Percentiles rank a stretch among this genome's conserved stretches.
These are phyloP conservation scores for Nysson spinosus DNA, from an alignment of 2,888 invertebrate species.

Conservation along the genomic window DNA sequence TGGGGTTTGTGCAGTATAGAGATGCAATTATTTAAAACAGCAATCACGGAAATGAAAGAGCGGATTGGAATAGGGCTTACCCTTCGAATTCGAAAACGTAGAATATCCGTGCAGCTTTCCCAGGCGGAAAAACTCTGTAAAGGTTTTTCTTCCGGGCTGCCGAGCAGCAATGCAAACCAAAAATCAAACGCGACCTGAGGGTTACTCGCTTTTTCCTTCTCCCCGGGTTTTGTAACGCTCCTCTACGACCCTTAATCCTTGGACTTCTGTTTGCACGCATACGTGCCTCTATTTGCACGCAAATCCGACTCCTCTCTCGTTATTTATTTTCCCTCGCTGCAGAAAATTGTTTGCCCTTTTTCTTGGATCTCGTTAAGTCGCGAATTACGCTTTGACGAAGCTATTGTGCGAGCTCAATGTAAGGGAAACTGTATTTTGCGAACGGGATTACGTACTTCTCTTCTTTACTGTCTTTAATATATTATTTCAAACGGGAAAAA, in stretches of 20 bases:
- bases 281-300: constrained; percentile 15
- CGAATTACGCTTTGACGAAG: constrained; percentile 18
- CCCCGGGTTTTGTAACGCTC: background rate
- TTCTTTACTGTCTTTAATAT: constrained; percentile 19
- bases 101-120: constrained; percentile 65
- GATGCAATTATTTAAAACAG: constrained; percentile 74
- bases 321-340: constrained; percentile 21
- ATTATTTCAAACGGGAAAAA: too few species aligned
- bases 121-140: constrained; percentile 74
- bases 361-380: constrained; percentile 14
- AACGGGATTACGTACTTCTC: constrained; percentile 31
- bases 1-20: constrained; percentile 28
- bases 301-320: constrained; percentile 9
- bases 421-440: constrained; percentile 36
- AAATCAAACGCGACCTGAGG: constrained; percentile 69
- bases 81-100: constrained; percentile 30
- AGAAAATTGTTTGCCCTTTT: constrained; percentile 41
- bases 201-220: constrained; percentile 8
- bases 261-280: background rate
- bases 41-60: constrained; percentile 75
- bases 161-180: constrained; percentile 71
- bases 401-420: constrained; percentile 38
- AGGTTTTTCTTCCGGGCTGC: constrained; percentile 69
- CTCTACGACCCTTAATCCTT: too few species aligned
- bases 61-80: constrained; percentile 57